Evolutionary conservation across 37 sponge, comb jelly and placozoan species (phyloP).

Genomic region (Aplysina aerophoba): DNA sequence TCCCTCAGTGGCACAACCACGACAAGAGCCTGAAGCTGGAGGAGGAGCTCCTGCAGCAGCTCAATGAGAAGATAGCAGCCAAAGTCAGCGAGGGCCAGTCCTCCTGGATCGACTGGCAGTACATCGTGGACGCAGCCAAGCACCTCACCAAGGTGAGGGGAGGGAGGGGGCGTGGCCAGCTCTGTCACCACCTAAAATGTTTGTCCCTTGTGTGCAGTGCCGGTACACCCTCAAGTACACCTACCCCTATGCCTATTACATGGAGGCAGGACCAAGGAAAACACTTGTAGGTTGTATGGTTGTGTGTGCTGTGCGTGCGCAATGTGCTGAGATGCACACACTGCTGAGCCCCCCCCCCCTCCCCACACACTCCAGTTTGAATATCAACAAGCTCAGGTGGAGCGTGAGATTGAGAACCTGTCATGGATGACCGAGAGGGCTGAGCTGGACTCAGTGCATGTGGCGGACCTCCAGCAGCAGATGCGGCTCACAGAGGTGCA

Average conservation of each 20-base stretch:
- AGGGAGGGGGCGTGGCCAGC: not conserved
- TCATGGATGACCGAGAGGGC: slow-evolving; percentile 90
- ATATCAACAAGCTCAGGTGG: slow-evolving; percentile 92
- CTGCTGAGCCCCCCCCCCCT: no score
- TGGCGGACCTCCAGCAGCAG: slow-evolving; percentile 74
- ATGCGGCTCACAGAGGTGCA: slow-evolving; percentile 72
- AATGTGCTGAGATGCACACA: no score
- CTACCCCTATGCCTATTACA: slow-evolving; percentile 84
- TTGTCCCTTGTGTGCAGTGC: slow-evolving; percentile 41
- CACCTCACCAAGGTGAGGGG: slow-evolving; percentile 74
- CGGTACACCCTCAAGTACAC: slow-evolving; percentile 92
- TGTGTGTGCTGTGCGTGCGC: not conserved
- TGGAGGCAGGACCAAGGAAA: slow-evolving; percentile 72
- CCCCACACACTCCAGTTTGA: slow-evolving; percentile 70
- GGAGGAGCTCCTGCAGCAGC: slow-evolving; percentile 64
- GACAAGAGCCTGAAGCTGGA: slow-evolving; percentile 73
- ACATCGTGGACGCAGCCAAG: slow-evolving; percentile 71
- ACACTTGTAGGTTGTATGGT: slow-evolving; percentile 57
- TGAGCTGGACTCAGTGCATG: slow-evolving; percentile 42
- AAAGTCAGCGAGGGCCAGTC: slow-evolving; percentile 72
- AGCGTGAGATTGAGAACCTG: slow-evolving; percentile 89
- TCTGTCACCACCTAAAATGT: not conserved
- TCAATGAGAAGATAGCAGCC: slow-evolving; percentile 61
- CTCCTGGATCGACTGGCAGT: slow-evolving; percentile 97
- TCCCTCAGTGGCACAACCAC: slow-evolving; percentile 85